Evolutionary conservation across 37 sponge, comb jelly and placozoan species (phyloP), one percentile per base, ranked within the genome.

Genomic region (Eunapius fragilis): DNA sequence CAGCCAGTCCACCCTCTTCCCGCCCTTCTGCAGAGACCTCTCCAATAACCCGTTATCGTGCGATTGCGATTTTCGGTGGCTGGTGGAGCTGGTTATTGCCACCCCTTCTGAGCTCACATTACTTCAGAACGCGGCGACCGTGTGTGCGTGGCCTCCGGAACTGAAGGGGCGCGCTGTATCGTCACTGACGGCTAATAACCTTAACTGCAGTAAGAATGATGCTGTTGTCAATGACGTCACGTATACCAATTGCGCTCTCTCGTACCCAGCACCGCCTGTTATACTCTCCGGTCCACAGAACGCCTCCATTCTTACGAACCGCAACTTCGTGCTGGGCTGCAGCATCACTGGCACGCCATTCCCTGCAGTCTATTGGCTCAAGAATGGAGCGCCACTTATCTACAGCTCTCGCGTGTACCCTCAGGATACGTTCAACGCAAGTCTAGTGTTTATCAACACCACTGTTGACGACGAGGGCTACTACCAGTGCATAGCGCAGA

Each of bases 11-110:
- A 22, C 37, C 19, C 33, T 9, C 28, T 5, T 48, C 2, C 32
- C 9, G 33, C 28, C 3, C n/a, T 13, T 25, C n/a, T 41, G 3
- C 50, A 27, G 27, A 31, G 47, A 24, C 67, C 78, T 71, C 22
- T 48, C 25, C 41, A 85, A 72, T 45, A 89, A 89, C 38, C 90
- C 85, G 7, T 77, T 38, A 69, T 82, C 84, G 31, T 89, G 90
- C 79, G 90, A 89, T 76, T 84, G 90, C 36, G 67, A 74, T 33
- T 68, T 84, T 0, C 75, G n/a, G 25, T 68, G 84, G 75, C 34
- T 87, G 3, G 68, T 67, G 25, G 71, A 41, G 4, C 3, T 9
- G 22, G 31, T 82, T n/a, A n/a, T n/a, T n/a, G n/a, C n/a, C 35
- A 37, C 58, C 34, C 35, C 33, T 45, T 45, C 47, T 4, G 47